Percentiles rank a stretch among this genome's conserved stretches.
Evolutionary conservation across 2,888 invertebrate species (phyloP).

Genomic region (Gandaritis pyraliata): DNA sequence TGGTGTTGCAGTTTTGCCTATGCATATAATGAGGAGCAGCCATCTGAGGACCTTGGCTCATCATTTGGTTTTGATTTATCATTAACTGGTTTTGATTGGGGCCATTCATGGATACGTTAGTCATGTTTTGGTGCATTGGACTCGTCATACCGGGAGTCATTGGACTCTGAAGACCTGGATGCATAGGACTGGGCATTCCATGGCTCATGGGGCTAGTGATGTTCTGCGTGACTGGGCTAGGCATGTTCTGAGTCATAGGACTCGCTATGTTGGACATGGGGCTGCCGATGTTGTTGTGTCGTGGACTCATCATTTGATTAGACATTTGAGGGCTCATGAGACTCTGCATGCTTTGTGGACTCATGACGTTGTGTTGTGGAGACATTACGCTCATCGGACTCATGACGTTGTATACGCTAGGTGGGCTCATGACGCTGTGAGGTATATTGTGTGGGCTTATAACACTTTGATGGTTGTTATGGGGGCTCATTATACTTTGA

Average conservation of each 20-base stretch:
- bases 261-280: conserved; percentile 69
- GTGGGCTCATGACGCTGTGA: conserved; percentile 72
- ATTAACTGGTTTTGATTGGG: conserved; percentile 67
- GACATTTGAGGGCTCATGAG: conserved; percentile 80
- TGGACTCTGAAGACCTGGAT: conserved; percentile 73
- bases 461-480: conserved; percentile 70
- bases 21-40: conserved; percentile 57
- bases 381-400: conserved; percentile 59
- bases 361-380: conserved; percentile 69
- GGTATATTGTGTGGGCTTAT: conserved; percentile 76
- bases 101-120: conserved; percentile 70
- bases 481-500: conserved; percentile 77
- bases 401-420: conserved; percentile 66
- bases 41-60: conserved; percentile 58
- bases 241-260: conserved; percentile 60
- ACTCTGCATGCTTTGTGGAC: conserved; percentile 71
- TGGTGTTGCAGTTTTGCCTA: conserved; percentile 64
- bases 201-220: conserved; percentile 75
- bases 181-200: conserved; percentile 77
- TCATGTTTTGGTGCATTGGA: conserved; percentile 76
- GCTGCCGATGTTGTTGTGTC: conserved; percentile 68
- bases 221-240: conserved; percentile 73
- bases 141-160: conserved; percentile 74
- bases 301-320: conserved; percentile 78
- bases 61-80: conserved; percentile 57